A percentile compares a stretch with the other conserved stretches of the same genome.
These are phyloP conservation scores for Peromyscus melanophrys DNA, from an alignment of 2,797 vertebrate genomes.

Conservation along the genomic window DNA sequence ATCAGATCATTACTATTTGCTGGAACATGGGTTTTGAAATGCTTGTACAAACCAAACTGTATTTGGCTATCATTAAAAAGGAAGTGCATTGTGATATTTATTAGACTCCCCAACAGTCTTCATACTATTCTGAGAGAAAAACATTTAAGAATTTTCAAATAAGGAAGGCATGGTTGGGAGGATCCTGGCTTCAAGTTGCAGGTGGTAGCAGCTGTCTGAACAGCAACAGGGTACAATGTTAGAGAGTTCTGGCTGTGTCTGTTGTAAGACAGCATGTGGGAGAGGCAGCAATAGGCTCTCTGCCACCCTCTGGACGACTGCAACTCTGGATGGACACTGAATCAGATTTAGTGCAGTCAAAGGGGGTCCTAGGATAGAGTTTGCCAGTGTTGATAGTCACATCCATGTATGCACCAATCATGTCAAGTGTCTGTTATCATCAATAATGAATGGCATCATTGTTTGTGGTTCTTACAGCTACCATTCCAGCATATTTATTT, in stretches of 20 bases:
- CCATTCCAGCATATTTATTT: neutral
- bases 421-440: neutral
- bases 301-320: neutral
- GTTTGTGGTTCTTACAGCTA: neutral
- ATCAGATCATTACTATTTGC: slow-evolving; percentile 42
- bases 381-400: neutral
- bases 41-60: neutral
- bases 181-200: neutral
- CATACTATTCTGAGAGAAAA: neutral
- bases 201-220: neutral
- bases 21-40: slow-evolving; percentile 5
- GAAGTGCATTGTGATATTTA: neutral
- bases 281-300: neutral
- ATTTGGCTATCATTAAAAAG: slow-evolving; percentile 49
- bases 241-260: neutral
- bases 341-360: neutral
- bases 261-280: neutral
- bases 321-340: neutral
- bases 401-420: neutral
- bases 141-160: neutral
- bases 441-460: neutral
- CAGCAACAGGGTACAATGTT: neutral
- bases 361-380: neutral
- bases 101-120: neutral
- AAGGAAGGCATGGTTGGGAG: neutral